Conservation (phyloP, 2,888 invertebrate genomes). For the Calliopum simillimum region DNA sequence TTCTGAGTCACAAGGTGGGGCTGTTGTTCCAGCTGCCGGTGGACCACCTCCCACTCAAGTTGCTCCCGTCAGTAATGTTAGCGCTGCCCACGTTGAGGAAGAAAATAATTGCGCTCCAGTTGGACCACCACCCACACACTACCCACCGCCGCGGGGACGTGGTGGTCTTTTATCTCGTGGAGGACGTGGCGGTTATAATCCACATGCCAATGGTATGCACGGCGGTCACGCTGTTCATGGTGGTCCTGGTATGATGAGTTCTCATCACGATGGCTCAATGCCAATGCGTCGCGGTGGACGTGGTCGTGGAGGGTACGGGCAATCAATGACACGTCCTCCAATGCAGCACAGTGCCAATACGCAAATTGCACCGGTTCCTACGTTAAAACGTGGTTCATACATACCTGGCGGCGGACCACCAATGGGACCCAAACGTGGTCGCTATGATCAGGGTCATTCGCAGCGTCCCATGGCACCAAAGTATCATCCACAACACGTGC, state of each 20-base stretch:
- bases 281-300: constrained; percentile 61
- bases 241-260: constrained; percentile 49
- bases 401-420: constrained; percentile 57
- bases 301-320: constrained; percentile 64
- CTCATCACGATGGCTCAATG: constrained; percentile 53
- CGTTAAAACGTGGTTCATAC: constrained; percentile 66
- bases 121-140: constrained; percentile 46
- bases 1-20: constrained; percentile 41
- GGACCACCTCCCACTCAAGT: constrained; percentile 44
- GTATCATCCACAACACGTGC: constrained; percentile 62
- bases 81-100: constrained; percentile 36
- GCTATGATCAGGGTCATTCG: constrained; percentile 65
- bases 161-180: constrained; percentile 58
- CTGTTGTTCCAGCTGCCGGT: constrained; percentile 46
- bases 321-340: constrained; percentile 63
- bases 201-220: constrained; percentile 57
- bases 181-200: constrained; percentile 63
- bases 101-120: constrained; percentile 41
- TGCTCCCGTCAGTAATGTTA: constrained; percentile 35
- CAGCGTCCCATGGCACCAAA: constrained; percentile 65
- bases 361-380: constrained; percentile 65
- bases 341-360: constrained; percentile 65
- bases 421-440: constrained; percentile 66
- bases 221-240: constrained; percentile 51
- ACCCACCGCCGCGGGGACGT: constrained; percentile 57